These are phyloP conservation scores for Leptonema lineaticorne DNA, from an alignment of 1,140 invertebrate genomes.

Conservation along the genomic window DNA sequence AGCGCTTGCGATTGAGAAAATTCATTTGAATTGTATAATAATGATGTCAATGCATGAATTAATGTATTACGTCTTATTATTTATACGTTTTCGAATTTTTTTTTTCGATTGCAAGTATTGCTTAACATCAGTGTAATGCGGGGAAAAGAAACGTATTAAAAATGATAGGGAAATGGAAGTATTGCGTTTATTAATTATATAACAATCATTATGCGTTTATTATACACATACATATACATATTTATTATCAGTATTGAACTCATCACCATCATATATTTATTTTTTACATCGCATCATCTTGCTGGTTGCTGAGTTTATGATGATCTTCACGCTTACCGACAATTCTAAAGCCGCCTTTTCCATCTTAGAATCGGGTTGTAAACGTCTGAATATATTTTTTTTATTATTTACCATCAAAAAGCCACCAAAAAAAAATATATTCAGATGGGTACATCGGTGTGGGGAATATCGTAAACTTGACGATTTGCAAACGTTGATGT, in stretches of 20 bases:
- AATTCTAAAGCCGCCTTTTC: neutral
- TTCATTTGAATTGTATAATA: too few relatives aligned
- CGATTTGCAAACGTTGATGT: neutral
- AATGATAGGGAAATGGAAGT: neutral
- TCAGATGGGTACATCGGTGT: neutral
- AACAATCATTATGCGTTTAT: neutral
- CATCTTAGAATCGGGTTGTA: neutral
- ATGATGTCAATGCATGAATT: too few relatives aligned
- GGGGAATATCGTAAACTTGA: neutral
- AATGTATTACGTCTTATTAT: too few relatives aligned
- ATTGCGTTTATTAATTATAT: neutral
- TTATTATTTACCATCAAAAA: conserved; percentile 20
- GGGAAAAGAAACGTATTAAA: neutral
- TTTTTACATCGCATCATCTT: too few relatives aligned
- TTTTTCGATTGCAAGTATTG: too few relatives aligned
- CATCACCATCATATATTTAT: neutral
- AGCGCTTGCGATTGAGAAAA: too few relatives aligned
- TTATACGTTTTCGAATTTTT: too few relatives aligned
- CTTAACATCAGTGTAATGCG: too few relatives aligned
- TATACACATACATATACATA: neutral
- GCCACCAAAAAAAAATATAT: conserved; percentile 19
- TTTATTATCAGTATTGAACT: conserved; percentile 10
- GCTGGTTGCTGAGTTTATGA: neutral
- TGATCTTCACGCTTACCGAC: neutral
- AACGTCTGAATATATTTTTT: conserved; percentile 11